Evolutionary conservation across 2,113 vertebrate genomes (phyloP), one percentile per base, ranked within the genome.

Genomic region (Seriola rivoliana): DNA sequence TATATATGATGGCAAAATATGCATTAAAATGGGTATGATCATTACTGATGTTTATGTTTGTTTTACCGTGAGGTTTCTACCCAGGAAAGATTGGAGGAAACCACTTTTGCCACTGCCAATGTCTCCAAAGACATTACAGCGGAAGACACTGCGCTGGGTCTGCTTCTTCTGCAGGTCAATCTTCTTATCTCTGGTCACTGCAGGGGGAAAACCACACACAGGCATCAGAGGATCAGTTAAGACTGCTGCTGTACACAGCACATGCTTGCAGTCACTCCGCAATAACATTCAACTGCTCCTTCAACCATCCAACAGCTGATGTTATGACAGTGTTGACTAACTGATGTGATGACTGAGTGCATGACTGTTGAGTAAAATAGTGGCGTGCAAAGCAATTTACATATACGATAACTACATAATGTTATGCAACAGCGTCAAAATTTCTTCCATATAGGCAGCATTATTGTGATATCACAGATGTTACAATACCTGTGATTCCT

Each of bases 91-190:
- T 84, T 99, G 97, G 42, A 99, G 97, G 93, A 99, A 96, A 87
- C 97, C 96, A 25, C 95, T 97, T 92, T 99, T 99, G 57, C 98
- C 98, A 77, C 96, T 97, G 91, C 95, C 95, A 69, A 94, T 93
- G 89, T 96, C 95, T 19, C 98, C 98, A 84, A 99, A 97, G 72
- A 99, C 96, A 36, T 99, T 98, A 86, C 98, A 99, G 88, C 96
- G 95, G 93, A 99, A 99, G 54, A 99, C 97, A 60, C 96, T 97
- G 70, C 98, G 96, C 93, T 99, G 97, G 34, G 98, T 99, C 91
- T 99, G 98, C 75, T 96, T 98, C 95, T 99, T 99, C 95, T 99
- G 97, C 42, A 99, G 95, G 93, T 99, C 98, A 91, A 98, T 97
- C 93, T 97, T 98, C 94, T 99, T 99, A 93, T 97, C 97, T 91